A percentile compares a stretch with the other conserved stretches of the same genome.
Conservation (phyloP, 1,140 invertebrate species). For the Adoxophyes honmai region DNA sequence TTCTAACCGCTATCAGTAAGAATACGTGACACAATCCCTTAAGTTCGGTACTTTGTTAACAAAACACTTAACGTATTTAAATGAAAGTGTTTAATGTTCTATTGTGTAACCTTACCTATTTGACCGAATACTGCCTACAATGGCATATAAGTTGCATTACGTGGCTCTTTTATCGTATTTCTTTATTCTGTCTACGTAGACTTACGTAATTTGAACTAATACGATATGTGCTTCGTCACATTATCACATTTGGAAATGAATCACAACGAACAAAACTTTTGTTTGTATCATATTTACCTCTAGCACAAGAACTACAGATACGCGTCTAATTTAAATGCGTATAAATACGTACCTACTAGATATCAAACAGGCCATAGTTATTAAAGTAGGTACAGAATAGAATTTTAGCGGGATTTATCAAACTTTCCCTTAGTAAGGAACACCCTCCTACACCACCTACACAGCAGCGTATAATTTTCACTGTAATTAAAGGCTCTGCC, state of each 20-base stretch:
- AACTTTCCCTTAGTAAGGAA: background rate
- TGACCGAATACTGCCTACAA: conserved; percentile 40
- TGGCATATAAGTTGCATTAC: conserved; percentile 43
- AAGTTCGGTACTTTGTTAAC: conserved; percentile 25
- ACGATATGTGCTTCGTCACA: conserved; percentile 34
- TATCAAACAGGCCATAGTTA: too few relatives aligned
- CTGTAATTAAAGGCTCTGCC: background rate
- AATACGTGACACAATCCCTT: conserved; percentile 30
- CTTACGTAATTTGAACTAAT: conserved; percentile 32
- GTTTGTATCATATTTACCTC: too few relatives aligned
- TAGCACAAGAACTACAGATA: too few relatives aligned
- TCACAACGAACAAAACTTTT: too few relatives aligned
- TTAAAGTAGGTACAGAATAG: too few relatives aligned
- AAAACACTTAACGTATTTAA: conserved; percentile 43
- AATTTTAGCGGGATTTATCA: background rate
- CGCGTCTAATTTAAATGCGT: conserved; percentile 17
- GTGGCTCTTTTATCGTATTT: conserved; percentile 25
- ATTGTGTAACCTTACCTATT: conserved; percentile 37
- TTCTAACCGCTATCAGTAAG: conserved; percentile 15
- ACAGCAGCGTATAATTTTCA: background rate
- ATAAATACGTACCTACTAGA: too few relatives aligned
- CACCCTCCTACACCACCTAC: too few relatives aligned
- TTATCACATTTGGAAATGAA: conserved; percentile 21
- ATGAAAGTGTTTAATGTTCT: conserved; percentile 52
- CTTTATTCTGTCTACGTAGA: conserved; percentile 30